Conservation (phyloP, 1,140 invertebrate species). For the Fopius arisanus region DNA sequence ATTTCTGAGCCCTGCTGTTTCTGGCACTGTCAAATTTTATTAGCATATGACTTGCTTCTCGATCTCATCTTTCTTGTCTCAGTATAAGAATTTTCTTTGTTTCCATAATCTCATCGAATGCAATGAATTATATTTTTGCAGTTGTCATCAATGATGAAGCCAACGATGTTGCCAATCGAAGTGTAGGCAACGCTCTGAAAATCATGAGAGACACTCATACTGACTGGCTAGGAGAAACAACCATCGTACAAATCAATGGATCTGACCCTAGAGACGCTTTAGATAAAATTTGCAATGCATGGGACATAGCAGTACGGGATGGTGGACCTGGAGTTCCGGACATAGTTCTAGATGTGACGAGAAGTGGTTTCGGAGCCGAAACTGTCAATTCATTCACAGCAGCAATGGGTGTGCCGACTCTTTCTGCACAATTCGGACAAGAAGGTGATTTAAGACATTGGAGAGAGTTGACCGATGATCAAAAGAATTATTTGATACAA, state of each 20-base stretch:
- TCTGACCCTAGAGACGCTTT: constrained; percentile 42
- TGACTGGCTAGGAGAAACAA: constrained; percentile 46
- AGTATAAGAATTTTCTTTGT: too few species aligned
- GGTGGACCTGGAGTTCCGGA: constrained; percentile 71
- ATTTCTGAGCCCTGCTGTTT: too few species aligned
- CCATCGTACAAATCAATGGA: constrained; percentile 46
- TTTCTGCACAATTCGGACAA: constrained; percentile 85
- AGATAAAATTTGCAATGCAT: constrained; percentile 47
- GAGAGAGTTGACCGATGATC: constrained; percentile 73
- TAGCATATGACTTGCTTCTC: too few species aligned
- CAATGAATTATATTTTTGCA: constrained; percentile 19
- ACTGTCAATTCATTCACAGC: constrained; percentile 83
- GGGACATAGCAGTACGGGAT: constrained; percentile 43
- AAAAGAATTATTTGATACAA: constrained; percentile 75
- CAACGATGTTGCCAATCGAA: constrained; percentile 52
- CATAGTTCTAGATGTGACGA: constrained; percentile 81
- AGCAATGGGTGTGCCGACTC: constrained; percentile 80
- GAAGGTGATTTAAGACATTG: constrained; percentile 82
- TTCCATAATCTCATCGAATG: too few species aligned
- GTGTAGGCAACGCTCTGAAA: constrained; percentile 49
- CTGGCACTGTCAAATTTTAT: too few species aligned
- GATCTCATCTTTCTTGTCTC: too few species aligned
- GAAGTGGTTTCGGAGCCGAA: constrained; percentile 78
- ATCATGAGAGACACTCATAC: constrained; percentile 45
- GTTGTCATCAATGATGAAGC: constrained; percentile 54